Base-by-base conservation (phyloP, 2,113 vertebrate species). In the Poecilia latipinna region DNA sequence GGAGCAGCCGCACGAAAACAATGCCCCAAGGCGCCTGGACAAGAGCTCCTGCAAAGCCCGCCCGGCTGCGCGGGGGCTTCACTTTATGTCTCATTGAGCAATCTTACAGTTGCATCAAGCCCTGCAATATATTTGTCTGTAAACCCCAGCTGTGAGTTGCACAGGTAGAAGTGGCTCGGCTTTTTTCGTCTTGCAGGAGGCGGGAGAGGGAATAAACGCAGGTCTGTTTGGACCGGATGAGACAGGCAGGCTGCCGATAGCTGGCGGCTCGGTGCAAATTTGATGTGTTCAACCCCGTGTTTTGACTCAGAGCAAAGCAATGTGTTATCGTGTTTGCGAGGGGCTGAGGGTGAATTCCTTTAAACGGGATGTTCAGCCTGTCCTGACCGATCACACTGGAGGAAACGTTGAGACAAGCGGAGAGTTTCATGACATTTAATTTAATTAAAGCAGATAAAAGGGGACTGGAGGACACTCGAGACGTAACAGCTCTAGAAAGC, bases 1-100 rank as follows among this genome's bases (percentile, higher is more conserved):
- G 90, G 88, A 92, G 88, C 87, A 87, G 89, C 83, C 89, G 80
- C 88, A 90, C 77, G 68, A 91, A 91, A 90, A 93, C 89, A 92
- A 78, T 88, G 86, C 92, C 91, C 84, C 4, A 84, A 89, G 90
- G 92, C 84, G 51, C 67, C 84, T 87, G 84, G 89, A 91, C 91
- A 91, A 91, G 88, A 91, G 90, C 84, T 89, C 80, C 85, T 81
- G 84, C 83, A 82, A 57, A 92, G 88, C 87, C 78, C 61, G 89
- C 87, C 91, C 83, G 89, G 65, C 89, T 92, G 89, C 88, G 83
- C 69, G 65, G 77, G 51, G 79, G 88, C 83, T 86, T 86, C 82
- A 83, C 86, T 85, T 90, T 82, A 87, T 71, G 57, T 84, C 85
- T 89, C 91, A 84, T 77, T 85, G 89, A 88, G 82, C 83, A 72